Base-by-base conservation (phyloP, 2,888 invertebrate species). In the Helicoverpa assulta region DNA sequence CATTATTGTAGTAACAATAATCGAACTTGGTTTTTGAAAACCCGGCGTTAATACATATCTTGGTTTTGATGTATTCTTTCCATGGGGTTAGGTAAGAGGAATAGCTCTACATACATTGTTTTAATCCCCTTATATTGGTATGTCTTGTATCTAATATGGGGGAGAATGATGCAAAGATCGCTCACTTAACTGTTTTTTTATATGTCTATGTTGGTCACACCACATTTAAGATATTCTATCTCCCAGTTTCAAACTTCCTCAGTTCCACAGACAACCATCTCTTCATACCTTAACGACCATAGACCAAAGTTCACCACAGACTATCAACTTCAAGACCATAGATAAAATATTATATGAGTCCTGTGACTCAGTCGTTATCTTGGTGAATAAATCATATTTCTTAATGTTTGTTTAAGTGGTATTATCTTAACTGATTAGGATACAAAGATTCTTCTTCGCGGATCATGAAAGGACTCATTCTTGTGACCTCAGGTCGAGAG, bases 331-430 rank as follows among this genome's bases (percentile, higher is more conserved):
- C 67, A 52, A 72, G 55, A 60, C 70, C 57, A 70, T 66, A 81
- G 75, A 81, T 76, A 78, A 70, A 71, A 64, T 70, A 81, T 65
- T 65, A 70, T 75, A 65, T 65, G 61, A 40, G 66, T 59, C 62
- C 58, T 62, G 62, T 76, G 68, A 71, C 79, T 73, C 73, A 74
- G 56, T 52, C 52, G 54, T 82, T 82, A 82, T 82, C 82, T 78
- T 12, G 40, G 40, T 53, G 61, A 85, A 92, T 95, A 95, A 95
- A 95, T 95, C 94, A 94, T 92, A 89, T 83, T 89, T 83, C 85
- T 91, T 94, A 91, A 94, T 87, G 87, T 88, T 88, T 88, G 88
- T 93, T 92, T 93, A 94, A 95, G 93, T 91, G 89, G 76, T 84
- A 88, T 88, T 93, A 94, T 94, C 94, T 89, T 65, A 75, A 86